phyloP scores from a whole-genome alignment of 2,113 vertebrate genomes.

The Xenotilapia longispinis region DNA sequence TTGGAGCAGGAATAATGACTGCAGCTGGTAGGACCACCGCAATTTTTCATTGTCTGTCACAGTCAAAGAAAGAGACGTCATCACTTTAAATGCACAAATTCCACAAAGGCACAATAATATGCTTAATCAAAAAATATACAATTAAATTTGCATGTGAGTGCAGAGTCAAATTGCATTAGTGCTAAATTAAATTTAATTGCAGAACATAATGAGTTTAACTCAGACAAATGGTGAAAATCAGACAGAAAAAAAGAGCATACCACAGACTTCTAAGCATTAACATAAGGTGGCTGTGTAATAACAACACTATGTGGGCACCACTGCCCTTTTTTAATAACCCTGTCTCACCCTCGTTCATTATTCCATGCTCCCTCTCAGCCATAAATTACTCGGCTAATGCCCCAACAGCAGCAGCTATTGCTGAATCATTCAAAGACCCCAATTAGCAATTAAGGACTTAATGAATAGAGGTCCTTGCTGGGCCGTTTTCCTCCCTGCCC shows the following conservation, averaged over 20 bases:
- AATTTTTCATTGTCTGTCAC: not conserved
- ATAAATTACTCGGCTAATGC: slow-evolving; percentile 66
- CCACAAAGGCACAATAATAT: not conserved
- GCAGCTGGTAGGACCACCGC: not conserved
- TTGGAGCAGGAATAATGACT: not conserved
- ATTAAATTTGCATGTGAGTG: not conserved
- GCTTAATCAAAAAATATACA: not conserved
- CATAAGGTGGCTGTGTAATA: not conserved
- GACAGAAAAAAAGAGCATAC: not conserved
- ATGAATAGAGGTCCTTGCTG: slow-evolving; percentile 59
- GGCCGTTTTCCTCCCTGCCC: slow-evolving; percentile 29
- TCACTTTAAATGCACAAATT: not conserved
- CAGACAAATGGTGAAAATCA: not conserved
- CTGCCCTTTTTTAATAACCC: slow-evolving; percentile 35
- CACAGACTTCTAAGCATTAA: not conserved
- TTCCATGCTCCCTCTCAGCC: slow-evolving; percentile 19
- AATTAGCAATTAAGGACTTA: slow-evolving; percentile 70
- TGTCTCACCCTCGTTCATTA: slow-evolving; percentile 12
- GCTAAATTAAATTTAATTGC: not conserved
- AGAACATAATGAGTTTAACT: not conserved
- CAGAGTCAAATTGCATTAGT: not conserved
- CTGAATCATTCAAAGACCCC: slow-evolving; percentile 65
- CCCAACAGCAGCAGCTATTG: slow-evolving; percentile 46
- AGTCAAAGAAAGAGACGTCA: not conserved
- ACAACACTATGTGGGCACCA: not conserved